Evolutionary conservation across 2,113 vertebrate species (phyloP), one percentile per base, ranked within the genome.

Genomic region (Suricata suricatta): DNA sequence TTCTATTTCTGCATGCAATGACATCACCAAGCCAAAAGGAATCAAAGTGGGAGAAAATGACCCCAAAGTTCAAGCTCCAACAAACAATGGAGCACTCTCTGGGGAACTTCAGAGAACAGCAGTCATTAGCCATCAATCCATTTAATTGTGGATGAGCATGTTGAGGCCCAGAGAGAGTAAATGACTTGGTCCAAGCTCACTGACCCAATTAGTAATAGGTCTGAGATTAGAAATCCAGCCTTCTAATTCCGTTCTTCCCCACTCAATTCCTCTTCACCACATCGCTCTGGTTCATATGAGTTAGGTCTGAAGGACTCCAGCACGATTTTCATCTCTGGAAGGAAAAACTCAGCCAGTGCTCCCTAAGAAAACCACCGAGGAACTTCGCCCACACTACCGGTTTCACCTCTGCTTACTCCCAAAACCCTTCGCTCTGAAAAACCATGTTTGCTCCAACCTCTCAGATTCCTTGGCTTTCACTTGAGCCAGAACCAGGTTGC

Each of bases 1-100:
- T 95, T 86, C 89, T 92, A 81, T 95, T 93, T 94, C 79, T 93
- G 85, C 50, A 66, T 14, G 16, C 63, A 38, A 64, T 95, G 90
- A 90, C 60, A 81, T 93, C 82, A 96, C 16, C 76, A 86, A 52
- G 63, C n/a, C 85, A 83, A 83, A 90, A 47, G 69, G 60, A 87
- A 23, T 79, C 63, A 69, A 86, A 95, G 47, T 63, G 82, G 92
- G 63, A 64, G 72, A 79, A 47, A 84, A 76, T 23, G 86, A 79
- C 82, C 74, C 72, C 3, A 0, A 89, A 50, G 72, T 76, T 6
- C 47, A 57, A 84, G 96, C 35, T 52, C n/a, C 3, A 71, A 66
- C 47, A 23, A 77, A 41, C 31, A 6, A 6, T 29, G 15, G 47
- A 83, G 35, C 10, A 35, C 72, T 69, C 33, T 27, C 23, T 1